Percentiles rank a stretch among this genome's conserved stretches.
Evolutionary conservation across 2,113 vertebrate species (phyloP).

Genomic region (Sisor rabdophorus): DNA sequence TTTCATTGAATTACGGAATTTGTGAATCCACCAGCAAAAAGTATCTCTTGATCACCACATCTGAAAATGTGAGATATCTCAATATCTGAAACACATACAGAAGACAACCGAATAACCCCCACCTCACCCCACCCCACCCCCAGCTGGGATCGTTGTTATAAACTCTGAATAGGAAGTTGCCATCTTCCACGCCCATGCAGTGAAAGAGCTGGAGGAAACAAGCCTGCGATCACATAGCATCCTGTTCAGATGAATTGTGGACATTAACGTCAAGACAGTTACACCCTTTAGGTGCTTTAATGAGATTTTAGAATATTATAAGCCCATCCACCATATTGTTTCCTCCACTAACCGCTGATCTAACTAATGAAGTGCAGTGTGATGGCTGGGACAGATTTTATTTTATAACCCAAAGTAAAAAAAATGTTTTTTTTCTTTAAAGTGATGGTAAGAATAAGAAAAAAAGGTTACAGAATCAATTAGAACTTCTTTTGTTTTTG

Average conservation of each 20-base stretch:
- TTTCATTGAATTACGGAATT: neutral
- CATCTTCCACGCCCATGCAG: constrained; percentile 32
- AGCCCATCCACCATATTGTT: neutral
- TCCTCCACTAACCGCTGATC: neutral
- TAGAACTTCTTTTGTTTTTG: too few species aligned
- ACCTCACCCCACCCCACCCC: too few species aligned
- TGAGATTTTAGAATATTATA: neutral
- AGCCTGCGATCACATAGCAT: constrained; percentile 34
- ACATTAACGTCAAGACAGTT: neutral
- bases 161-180: constrained; percentile 33
- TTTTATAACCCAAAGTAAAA: neutral
- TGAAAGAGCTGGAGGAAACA: constrained; percentile 36
- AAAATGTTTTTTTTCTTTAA: neutral
- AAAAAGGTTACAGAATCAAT: neutral
- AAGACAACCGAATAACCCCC: too few species aligned
- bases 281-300: neutral
- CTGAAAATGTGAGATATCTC: neutral
- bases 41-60: neutral
- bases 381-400: neutral
- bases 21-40: neutral
- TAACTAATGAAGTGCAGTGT: neutral
- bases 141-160: neutral
- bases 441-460: neutral
- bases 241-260: constrained; percentile 17
- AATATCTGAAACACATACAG: neutral